Percentiles rank a stretch among this genome's conserved stretches.
These are phyloP conservation scores for Nycticorax nycticorax DNA, from an alignment of 2,113 vertebrate genomes.

Conservation along the genomic window DNA sequence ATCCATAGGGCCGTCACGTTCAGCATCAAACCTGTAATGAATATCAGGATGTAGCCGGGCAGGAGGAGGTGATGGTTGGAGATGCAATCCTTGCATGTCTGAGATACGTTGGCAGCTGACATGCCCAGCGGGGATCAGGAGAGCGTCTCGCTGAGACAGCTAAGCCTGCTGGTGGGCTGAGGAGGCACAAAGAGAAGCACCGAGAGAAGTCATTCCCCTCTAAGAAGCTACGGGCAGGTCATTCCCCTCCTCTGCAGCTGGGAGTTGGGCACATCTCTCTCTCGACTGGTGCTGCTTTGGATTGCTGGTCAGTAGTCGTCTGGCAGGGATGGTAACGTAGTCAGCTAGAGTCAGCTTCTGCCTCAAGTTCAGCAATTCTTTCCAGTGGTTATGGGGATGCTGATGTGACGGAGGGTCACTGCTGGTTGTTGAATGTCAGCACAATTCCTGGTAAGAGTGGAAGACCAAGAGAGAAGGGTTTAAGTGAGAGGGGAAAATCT, in stretches of 20 bases:
- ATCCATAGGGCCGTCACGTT: constrained; percentile 77
- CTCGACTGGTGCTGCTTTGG: neutral
- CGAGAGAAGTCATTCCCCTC: neutral
- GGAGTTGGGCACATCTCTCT: neutral
- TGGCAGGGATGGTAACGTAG: neutral
- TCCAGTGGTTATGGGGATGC: neutral
- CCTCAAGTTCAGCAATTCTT: neutral
- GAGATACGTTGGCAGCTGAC: neutral
- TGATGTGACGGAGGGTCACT: neutral
- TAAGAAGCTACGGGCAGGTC: neutral
- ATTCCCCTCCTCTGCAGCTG: neutral
- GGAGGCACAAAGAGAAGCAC: neutral
- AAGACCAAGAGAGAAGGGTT: neutral
- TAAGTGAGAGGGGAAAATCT: neutral
- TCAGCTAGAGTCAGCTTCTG: neutral
- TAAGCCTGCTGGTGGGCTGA: neutral
- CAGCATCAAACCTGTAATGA: constrained; percentile 67
- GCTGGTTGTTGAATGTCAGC: neutral
- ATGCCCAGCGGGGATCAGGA: neutral
- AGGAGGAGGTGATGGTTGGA: constrained; percentile 68
- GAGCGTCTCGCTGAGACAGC: neutral
- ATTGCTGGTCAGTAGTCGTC: neutral
- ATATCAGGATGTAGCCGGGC: constrained; percentile 74
- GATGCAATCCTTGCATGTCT: constrained; percentile 63
- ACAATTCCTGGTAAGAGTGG: neutral